Evolutionary conservation across 2,888 invertebrate species (phyloP).

Genomic region (Rosalia funebris): DNA sequence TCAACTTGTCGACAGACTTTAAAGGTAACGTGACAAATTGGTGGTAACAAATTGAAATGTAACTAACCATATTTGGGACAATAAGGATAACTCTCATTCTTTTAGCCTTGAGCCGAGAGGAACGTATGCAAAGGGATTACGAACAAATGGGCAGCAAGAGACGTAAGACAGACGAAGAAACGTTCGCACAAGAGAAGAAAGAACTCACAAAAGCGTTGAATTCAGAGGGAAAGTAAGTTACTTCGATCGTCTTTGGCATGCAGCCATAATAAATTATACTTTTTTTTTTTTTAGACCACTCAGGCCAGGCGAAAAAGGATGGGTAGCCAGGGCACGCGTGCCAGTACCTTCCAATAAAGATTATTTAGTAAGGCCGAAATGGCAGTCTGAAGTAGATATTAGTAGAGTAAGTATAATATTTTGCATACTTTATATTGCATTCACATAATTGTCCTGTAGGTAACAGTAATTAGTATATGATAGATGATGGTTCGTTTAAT

Average conservation of each 20-base stretch:
- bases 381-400: constrained; percentile 89
- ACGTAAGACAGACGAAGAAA: constrained; percentile 65
- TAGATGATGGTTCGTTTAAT: too few species aligned
- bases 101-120: constrained; percentile 88
- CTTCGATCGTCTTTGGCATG: neutral
- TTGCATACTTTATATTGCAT: neutral
- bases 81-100: constrained; percentile 18
- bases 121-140: constrained; percentile 90
- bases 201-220: constrained; percentile 74
- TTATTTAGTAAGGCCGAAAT: constrained; percentile 94
- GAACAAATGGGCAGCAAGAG: constrained; percentile 79
- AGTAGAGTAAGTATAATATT: constrained; percentile 70
- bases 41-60: constrained; percentile 9
- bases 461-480: too few species aligned
- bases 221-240: constrained; percentile 69
- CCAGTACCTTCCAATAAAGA: constrained; percentile 96
- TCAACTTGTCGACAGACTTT: constrained; percentile 93
- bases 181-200: constrained; percentile 64
- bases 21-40: constrained; percentile 66
- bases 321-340: constrained; percentile 94
- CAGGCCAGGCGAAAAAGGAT: constrained; percentile 94
- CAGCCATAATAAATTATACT: neutral
- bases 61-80: too few species aligned
- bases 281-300: constrained; percentile 68
- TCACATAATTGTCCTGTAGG: too few species aligned